Conservation (phyloP, 2,113 vertebrate genomes). For the Hyaena hyaena region DNA sequence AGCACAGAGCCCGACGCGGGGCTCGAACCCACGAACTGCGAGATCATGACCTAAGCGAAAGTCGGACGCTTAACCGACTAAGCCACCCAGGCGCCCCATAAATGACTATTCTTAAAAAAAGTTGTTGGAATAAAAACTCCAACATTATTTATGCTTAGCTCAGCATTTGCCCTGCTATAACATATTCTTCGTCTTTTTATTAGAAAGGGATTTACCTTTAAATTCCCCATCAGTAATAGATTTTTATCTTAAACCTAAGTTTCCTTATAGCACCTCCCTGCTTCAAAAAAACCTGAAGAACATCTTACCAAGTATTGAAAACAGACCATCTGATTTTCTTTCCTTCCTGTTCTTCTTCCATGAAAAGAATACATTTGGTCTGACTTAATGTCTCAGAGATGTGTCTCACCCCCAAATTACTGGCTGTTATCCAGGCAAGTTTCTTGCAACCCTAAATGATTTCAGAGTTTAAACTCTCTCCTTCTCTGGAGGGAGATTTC, state of each 20-base stretch:
- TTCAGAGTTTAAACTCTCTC: slow-evolving; percentile 63
- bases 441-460: slow-evolving; percentile 53
- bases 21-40: no score
- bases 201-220: slow-evolving; percentile 62
- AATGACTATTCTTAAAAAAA: background rate
- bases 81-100: no score
- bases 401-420: slow-evolving; percentile 51
- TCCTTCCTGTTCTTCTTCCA: slow-evolving; percentile 43
- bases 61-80: no score
- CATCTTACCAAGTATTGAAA: slow-evolving; percentile 64
- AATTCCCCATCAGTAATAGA: slow-evolving; percentile 1
- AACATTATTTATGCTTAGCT: slow-evolving; percentile 38
- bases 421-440: slow-evolving; percentile 63
- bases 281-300: slow-evolving; percentile 23
- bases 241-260: slow-evolving; percentile 51
- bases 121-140: background rate
- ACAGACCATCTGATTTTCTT: slow-evolving; percentile 66
- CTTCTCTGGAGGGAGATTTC: slow-evolving; percentile 66
- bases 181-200: slow-evolving; percentile 36
- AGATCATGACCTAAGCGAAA: no score
- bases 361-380: slow-evolving; percentile 70
- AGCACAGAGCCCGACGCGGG: no score
- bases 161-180: slow-evolving; percentile 12
- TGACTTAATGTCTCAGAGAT: slow-evolving; percentile 74
- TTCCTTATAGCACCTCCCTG: background rate